Conservation (phyloP, 2,113 vertebrate species). For the Catagonus wagneri region DNA sequence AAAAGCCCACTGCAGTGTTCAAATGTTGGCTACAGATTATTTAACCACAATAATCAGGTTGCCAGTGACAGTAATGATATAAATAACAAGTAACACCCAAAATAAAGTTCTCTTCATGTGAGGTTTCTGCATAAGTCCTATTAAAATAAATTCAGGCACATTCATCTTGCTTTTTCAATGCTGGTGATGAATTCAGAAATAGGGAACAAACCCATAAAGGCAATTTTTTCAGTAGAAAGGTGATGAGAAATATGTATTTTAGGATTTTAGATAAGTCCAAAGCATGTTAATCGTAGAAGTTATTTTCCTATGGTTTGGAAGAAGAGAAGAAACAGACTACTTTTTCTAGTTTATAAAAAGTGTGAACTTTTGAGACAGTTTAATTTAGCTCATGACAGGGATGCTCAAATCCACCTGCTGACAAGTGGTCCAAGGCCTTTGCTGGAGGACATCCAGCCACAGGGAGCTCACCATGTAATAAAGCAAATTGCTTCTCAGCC, state of each 20-base stretch:
- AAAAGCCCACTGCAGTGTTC: too few relatives aligned
- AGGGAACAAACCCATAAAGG: slow-evolving; percentile 17
- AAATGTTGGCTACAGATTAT: too few relatives aligned
- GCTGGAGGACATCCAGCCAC: background rate
- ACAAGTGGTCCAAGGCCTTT: background rate
- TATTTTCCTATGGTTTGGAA: background rate
- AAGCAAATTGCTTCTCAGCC: background rate
- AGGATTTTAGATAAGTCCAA: background rate
- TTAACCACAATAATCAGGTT: too few relatives aligned
- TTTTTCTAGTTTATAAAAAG: background rate
- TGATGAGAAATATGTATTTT: background rate
- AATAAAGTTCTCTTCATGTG: background rate
- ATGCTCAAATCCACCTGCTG: background rate
- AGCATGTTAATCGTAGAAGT: background rate
- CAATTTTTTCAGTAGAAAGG: background rate
- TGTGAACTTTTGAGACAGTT: background rate
- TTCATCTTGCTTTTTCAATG: background rate
- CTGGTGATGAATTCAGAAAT: background rate
- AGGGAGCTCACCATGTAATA: background rate
- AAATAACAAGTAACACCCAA: background rate
- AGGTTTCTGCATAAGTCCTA: background rate
- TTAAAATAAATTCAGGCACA: background rate
- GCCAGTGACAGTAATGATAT: background rate
- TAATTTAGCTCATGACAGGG: background rate
- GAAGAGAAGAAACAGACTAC: background rate